Evolutionary conservation across 2,888 invertebrate species (phyloP).

Genomic region (Marronus borbonicus): DNA sequence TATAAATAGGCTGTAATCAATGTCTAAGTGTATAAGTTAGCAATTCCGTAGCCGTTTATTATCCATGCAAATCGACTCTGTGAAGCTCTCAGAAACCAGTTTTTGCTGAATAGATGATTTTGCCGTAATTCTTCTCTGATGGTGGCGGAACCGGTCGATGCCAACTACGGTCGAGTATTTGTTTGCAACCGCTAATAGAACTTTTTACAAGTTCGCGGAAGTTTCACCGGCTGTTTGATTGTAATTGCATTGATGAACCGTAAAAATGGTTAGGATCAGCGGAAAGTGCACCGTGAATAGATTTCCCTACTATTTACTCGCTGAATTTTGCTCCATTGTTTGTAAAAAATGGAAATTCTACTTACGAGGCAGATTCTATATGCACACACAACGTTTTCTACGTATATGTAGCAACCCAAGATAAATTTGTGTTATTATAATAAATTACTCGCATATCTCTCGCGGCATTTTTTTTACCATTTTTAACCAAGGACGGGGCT

Average conservation of each 20-base stretch:
- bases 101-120: slow-evolving; percentile 20
- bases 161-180: background rate
- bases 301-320: no score
- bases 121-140: background rate
- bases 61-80: slow-evolving; percentile 7
- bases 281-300: background rate
- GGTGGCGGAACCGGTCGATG: slow-evolving; percentile 1
- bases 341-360: no score
- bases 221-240: slow-evolving; percentile 2
- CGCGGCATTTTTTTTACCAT: no score
- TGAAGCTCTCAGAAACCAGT: background rate
- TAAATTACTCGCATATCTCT: no score
- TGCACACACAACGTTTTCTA: no score
- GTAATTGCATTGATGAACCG: background rate
- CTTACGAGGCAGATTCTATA: no score
- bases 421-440: no score
- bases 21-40: slow-evolving; percentile 6
- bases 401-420: no score
- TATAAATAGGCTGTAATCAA: slow-evolving; percentile 2
- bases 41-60: background rate
- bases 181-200: background rate
- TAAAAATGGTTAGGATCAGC: background rate
- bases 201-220: background rate
- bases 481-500: no score
- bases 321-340: no score